Percentiles rank a stretch among this genome's conserved stretches.
phyloP scores from a whole-genome alignment of 2,797 vertebrate species.

The Morus bassanus region DNA sequence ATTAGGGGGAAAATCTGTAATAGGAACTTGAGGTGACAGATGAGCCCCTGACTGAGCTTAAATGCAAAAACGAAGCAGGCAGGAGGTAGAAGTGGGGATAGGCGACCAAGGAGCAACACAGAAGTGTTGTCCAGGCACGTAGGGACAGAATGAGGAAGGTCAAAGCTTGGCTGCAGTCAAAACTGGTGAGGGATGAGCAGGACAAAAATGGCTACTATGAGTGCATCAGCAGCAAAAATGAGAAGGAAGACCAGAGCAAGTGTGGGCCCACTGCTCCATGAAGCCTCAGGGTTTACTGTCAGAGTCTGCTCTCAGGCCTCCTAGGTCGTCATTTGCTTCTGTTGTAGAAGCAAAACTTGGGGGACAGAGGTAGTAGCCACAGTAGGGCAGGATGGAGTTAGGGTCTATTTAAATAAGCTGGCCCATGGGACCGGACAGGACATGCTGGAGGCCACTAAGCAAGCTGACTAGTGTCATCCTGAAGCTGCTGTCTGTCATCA shows the following conservation, averaged over 20 bases:
- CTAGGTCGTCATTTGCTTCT: not conserved
- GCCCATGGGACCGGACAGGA: not conserved
- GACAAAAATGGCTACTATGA: not conserved
- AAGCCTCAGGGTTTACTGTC: not conserved
- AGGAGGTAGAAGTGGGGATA: not conserved
- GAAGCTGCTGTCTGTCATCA: not conserved
- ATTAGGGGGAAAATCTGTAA: not conserved
- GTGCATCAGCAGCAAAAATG: not conserved
- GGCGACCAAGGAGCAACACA: not conserved
- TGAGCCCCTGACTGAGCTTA: not conserved
- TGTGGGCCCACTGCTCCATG: not conserved
- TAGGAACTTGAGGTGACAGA: not conserved
- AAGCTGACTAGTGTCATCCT: not conserved
- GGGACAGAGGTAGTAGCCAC: not conserved
- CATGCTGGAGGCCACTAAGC: not conserved
- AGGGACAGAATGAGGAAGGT: not conserved
- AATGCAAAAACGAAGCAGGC: not conserved
- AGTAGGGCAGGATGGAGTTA: not conserved
- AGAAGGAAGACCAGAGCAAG: not conserved
- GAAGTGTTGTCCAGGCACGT: not conserved
- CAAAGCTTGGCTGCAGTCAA: not conserved
- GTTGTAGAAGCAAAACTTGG: not conserved
- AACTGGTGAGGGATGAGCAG: not conserved
- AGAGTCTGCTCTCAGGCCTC: not conserved
- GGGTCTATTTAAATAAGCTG: not conserved